Base-by-base conservation (phyloP, 2,888 invertebrate species). In the Pocota personata region DNA sequence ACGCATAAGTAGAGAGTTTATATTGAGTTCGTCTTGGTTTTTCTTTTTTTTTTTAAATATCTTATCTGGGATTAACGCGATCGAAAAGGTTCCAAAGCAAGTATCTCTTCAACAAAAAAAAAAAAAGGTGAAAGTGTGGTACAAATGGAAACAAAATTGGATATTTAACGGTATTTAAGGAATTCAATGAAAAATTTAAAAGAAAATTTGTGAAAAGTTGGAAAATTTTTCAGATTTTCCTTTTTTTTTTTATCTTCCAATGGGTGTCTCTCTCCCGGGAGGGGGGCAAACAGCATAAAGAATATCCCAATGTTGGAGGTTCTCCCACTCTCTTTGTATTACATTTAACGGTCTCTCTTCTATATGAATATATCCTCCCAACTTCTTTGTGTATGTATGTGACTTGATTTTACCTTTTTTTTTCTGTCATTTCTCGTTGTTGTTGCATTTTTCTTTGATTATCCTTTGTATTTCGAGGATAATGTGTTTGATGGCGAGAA, bases 191-290 rank as follows among this genome's bases (percentile, higher is more conserved):
- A 7, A 21, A 76, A 57, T 16, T 57, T 19, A 4, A 46, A 58
- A 35, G 30, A 57, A 67, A 80, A 30, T 50, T 30, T 52, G 30
- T 64, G 46, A 58, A 66, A 37, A 14, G 14, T 64, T n/a, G 58
- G 40, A 73, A 79, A 73, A 60, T 24, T 40, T 76, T 27, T 12
- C n/a, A 1, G 7, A 46, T 46, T 48, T 48, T 48, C 19, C 0
- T 48, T 62, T 71, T 80, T 64, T 64, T 62, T 14, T 8, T 43
- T 67, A 67, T 66, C 60, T 55, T 30, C 2, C 16, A 66, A 57
- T 58, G 35, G 60, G 19, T 82, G 27, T 82, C 77, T 77, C 82
- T 82, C 82, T 82, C 82, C 82, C 82, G 82, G 82, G 82, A 82
- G 72, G 82, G 77, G 82, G 75, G 21, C 24, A 27, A 21, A n/a